phyloP scores from a whole-genome alignment of 2,797 vertebrate genomes.

The Hippopotamyrus pictus region DNA sequence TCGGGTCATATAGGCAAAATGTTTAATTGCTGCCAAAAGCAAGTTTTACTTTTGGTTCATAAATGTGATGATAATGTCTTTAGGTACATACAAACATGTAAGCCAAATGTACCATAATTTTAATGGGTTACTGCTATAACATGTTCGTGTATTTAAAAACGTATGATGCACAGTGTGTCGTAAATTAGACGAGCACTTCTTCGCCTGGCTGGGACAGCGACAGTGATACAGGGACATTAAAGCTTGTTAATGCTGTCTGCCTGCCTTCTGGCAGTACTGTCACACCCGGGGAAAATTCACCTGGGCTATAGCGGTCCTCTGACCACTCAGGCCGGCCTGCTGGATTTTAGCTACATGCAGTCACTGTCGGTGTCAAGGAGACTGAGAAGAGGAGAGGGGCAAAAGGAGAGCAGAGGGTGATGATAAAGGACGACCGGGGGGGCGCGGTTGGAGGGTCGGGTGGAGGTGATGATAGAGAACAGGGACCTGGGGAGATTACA shows the following conservation, averaged over 20 bases:
- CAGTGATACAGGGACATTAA: background rate
- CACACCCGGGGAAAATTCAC: background rate
- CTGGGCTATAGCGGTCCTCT: background rate
- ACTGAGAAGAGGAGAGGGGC: background rate
- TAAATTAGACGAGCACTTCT: background rate
- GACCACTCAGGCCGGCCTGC: background rate
- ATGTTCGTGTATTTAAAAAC: background rate
- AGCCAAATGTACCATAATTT: background rate
- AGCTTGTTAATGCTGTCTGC: background rate
- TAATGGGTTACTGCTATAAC: background rate
- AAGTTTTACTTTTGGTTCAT: background rate
- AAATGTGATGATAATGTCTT: background rate
- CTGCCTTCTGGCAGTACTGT: background rate
- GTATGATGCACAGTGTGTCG: background rate
- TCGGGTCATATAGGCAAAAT: background rate
- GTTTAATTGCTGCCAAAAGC: background rate
- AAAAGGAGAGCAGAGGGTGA: background rate
- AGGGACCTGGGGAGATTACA: slow-evolving; percentile 53
- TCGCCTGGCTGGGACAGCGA: background rate
- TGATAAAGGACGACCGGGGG: background rate
- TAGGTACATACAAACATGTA: background rate
- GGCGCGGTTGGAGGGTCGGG: background rate
- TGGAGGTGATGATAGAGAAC: slow-evolving; percentile 58
- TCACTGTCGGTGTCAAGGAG: background rate
- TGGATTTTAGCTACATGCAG: background rate